A percentile compares a stretch with the other conserved stretches of the same genome.
Conservation (phyloP, 2,888 invertebrate genomes). For the Ypsolopha sequella region DNA sequence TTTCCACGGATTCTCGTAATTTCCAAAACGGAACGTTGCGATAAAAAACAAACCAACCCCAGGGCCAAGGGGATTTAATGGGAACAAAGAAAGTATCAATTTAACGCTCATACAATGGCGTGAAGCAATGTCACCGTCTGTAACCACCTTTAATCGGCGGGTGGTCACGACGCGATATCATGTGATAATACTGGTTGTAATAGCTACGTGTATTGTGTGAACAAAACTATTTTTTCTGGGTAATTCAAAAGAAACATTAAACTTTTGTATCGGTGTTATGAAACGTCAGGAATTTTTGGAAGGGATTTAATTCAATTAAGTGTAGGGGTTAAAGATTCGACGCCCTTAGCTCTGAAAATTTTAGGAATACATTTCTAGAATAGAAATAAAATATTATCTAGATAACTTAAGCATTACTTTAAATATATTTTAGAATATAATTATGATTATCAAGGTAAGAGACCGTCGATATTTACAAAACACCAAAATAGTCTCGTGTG, state of each 20-base stretch:
- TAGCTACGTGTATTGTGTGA: neutral
- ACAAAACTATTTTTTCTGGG: neutral
- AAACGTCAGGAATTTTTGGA: neutral
- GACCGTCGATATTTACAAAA: no score
- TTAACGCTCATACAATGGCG: conserved; percentile 29
- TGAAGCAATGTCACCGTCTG: conserved; percentile 14
- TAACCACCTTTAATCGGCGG: conserved; percentile 14
- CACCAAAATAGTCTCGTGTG: no score
- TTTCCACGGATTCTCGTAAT: no score
- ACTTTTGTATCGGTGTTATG: neutral
- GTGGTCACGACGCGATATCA: conserved; percentile 42
- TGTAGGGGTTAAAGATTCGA: no score
- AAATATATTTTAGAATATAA: no score
- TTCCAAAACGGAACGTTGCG: neutral
- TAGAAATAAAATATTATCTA: no score
- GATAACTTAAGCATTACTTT: no score
- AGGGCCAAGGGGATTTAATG: neutral
- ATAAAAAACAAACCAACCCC: neutral
- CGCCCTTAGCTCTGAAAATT: no score
- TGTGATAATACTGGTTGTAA: conserved; percentile 1
- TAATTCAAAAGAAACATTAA: neutral
- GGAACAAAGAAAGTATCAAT: conserved; percentile 32
- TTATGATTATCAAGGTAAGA: no score
- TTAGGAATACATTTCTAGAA: no score
- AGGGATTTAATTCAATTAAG: no score